Evolutionary conservation across 2,888 invertebrate species (phyloP).

Genomic region (Hipparchia sbordonii): DNA sequence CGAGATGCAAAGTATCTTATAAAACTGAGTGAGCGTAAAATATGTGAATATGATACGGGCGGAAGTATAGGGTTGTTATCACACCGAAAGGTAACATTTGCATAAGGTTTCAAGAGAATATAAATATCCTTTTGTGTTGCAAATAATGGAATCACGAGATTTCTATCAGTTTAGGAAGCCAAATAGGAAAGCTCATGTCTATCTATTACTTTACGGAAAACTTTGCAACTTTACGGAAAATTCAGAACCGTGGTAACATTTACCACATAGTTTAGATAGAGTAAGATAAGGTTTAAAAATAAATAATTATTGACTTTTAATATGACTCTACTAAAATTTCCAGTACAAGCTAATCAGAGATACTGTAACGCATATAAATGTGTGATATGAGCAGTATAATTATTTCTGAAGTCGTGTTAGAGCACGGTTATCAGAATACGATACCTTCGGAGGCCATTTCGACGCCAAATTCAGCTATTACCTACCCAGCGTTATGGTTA

Average conservation of each 20-base stretch:
- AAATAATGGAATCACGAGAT: not conserved
- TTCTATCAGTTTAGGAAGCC: too few relatives aligned
- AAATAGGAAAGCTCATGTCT: too few relatives aligned
- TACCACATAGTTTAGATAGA: too few relatives aligned
- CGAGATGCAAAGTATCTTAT: conserved; percentile 14
- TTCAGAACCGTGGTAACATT: too few relatives aligned
- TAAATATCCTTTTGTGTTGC: not conserved
- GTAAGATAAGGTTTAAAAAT: too few relatives aligned
- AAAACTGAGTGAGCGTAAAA: not conserved
- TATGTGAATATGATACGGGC: conserved; percentile 2
- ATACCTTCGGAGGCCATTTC: conserved; percentile 50
- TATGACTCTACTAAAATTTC: not conserved
- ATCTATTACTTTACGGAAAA: too few relatives aligned
- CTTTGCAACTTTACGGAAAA: too few relatives aligned
- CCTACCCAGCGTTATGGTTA: conserved; percentile 38
- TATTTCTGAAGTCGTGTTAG: conserved; percentile 10
- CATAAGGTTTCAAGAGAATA: not conserved
- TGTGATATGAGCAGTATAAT: not conserved
- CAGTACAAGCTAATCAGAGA: conserved; percentile 3
- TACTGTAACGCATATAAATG: not conserved
- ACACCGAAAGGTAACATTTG: not conserved
- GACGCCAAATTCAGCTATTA: conserved; percentile 50
- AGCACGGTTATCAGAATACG: conserved; percentile 38
- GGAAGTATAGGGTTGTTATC: conserved; percentile 1
- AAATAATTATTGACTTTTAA: not conserved